Evolutionary conservation across 2,888 invertebrate genomes (phyloP), one percentile per base, ranked within the genome.

Genomic region (Acanthosepion esculentum): DNA sequence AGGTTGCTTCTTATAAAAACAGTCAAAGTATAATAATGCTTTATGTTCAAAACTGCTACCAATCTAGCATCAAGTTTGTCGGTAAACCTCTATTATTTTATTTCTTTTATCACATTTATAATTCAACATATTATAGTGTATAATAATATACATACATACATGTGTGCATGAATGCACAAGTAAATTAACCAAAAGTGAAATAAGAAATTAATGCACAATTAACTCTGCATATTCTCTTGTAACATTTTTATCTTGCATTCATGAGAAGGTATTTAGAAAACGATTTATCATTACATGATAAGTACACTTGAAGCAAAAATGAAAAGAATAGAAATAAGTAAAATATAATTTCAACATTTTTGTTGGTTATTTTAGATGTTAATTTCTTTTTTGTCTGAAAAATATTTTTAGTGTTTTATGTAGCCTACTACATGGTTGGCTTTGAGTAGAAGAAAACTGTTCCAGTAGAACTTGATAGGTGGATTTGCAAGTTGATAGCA

Each of bases 401-500:
- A 78, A 78, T 23, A 59, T 78, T 78, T 78, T 78, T 78, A 78
- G 78, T 78, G 33, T 78, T n/a, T 15, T 78, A 78, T 78, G 3
- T n/a, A 78, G 33, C 78, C 78, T n/a, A 18, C 10, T 15, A n/a
- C n/a, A n/a, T 78, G n/a, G 15, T 78, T 78, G n/a, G 78, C n/a
- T 33, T n/a, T 78, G 78, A 78, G 33, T 78, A 33, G 78, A 78
- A 78, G n/a, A n/a, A 78, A n/a, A n/a, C 5, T 33, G 15, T 78
- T 78, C 78, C 78, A 78, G n/a, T 78, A 12, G n/a, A 78, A 78
- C 78, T 78, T 78, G 78, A 78, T 78, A 78, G n/a, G 78, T 78
- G 78, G 78, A 78, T 78, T 78, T 78, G 78, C 78, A 78, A 78
- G 78, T 78, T 78, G 78, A 78, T 78, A 78, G 78, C 59, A 59